Base-by-base conservation (phyloP, 2,797 vertebrate species). In the Clarias fuscus region DNA sequence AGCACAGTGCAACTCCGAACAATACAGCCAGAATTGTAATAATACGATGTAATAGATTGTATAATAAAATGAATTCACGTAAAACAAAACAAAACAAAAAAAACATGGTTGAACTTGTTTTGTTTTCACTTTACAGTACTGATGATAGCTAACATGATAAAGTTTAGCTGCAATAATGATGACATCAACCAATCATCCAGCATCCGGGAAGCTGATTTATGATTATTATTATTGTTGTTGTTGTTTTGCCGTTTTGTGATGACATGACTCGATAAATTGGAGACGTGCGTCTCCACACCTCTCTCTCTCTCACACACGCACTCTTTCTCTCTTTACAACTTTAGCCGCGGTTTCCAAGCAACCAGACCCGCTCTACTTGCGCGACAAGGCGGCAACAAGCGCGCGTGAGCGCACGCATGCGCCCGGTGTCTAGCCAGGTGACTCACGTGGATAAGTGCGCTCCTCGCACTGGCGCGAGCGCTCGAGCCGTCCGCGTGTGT, bases 281-380 rank as follows among this genome's bases (percentile, higher is more conserved):
- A 70, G 68, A 37, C 37, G 37, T 37, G 37, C 37, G 37, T 37
- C 37, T 94, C 95, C 96, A 93, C 94, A 93, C 94, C 48, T 20
- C 1, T 94, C 94, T 91, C 92, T 30, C 33, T 33, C 33, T 33
- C 2, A 33, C 33, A 33, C 33, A 33, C 33, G 33, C 33, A 33
- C 33, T 33, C 33, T 33, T 33, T 94, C 94, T 91, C 92, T 95
- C 94, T 95, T 62, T 84, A 43, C 37, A 48, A 95, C 92, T 95
- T 95, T 93, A 94, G 91, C 94, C 95, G 96, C 95, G 94, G 95
- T 96, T 95, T 96, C 96, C 93, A 91, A 88, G 97, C 95, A 97
- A 96, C 97, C 93, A 95, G 96, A 96, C 96, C 93, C 93, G 96
- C 95, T 96, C 95, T 97, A 97, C 97, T 97, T 96, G 97, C 95